Base-by-base conservation (phyloP, 1,140 invertebrate genomes). In the Drosophila bocqueti region DNA sequence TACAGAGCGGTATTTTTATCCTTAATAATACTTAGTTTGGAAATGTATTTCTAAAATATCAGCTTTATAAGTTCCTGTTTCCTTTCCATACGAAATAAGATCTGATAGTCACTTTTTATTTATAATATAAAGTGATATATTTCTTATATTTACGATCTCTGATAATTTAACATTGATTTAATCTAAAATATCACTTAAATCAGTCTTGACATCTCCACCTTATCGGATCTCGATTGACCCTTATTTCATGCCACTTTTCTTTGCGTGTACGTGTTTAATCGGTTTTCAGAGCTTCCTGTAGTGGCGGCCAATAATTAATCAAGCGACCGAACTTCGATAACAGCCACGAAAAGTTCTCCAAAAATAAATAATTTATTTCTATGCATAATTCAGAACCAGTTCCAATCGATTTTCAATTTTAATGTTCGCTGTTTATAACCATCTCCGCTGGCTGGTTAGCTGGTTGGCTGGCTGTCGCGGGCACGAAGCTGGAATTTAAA, bases 351-450 rank as follows among this genome's bases (percentile, higher is more conserved):
- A 67, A 38, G 46, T 66, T 79, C 60, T 79, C 38, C 18, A 73
- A 73, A 64, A 46, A 57, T 43, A 68, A 68, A 43, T 58, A n/a
- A 63, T 63, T 69, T 52, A 57, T 77, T 76, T 67, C 31, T 77
- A 76, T 67, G 63, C 62, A 69, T 62, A 68, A 61, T 78, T 68
- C 49, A 69, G 65, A 78, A 78, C 75, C 75, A 78, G 75, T 78
- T 78, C 50, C 64, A 61, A 77, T 68, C 57, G 57, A 60, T 77
- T 69, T 69, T 78, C 64, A 77, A 57, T 69, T 77, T 77, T 77
- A 55, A 61, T 69, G 63, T 13, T 54, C 4, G 31, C 38, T 40
- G 42, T 52, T 76, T 55, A 77, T 68, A 55, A 60, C 36, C 64
- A 61, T 49, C 63, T 64, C 36, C 64, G 63, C 29, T 64, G 71